Conservation (phyloP, 1,140 invertebrate genomes). For the Musca domestica region DNA sequence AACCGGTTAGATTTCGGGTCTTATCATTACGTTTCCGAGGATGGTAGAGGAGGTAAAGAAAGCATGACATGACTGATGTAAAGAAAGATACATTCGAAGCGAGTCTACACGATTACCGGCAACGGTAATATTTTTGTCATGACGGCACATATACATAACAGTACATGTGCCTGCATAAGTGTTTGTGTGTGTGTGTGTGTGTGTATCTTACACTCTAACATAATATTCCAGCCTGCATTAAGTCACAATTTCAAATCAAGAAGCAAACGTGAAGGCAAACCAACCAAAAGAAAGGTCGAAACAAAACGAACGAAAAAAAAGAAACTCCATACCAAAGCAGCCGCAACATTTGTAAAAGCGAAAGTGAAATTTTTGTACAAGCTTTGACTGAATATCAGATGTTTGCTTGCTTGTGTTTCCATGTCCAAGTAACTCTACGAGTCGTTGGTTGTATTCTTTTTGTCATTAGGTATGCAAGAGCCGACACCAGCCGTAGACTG, state of each 20-base stretch:
- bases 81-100: background rate
- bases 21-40: too few species aligned
- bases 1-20: background rate
- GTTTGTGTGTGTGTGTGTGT: background rate
- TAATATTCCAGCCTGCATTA: constrained; percentile 2
- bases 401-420: too few species aligned
- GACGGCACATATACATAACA: too few species aligned
- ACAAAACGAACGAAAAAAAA: constrained; percentile 3
- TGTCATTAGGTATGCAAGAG: too few species aligned
- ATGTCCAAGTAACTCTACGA: too few species aligned
- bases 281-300: background rate
- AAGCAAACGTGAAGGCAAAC: background rate
- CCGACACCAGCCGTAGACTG: too few species aligned
- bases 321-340: background rate
- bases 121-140: background rate
- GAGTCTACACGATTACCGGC: too few species aligned
- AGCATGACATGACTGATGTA: background rate
- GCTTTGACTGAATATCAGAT: too few species aligned
- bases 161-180: too few species aligned
- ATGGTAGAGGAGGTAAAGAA: constrained; percentile 12
- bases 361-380: constrained; percentile 50
- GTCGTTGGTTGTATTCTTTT: too few species aligned
- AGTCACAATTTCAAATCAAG: background rate
- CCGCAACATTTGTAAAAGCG: constrained; percentile 38
- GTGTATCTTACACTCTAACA: background rate